Evolutionary conservation across 2,797 vertebrate species (phyloP).

Genomic region (Rhynchonycteris naso): DNA sequence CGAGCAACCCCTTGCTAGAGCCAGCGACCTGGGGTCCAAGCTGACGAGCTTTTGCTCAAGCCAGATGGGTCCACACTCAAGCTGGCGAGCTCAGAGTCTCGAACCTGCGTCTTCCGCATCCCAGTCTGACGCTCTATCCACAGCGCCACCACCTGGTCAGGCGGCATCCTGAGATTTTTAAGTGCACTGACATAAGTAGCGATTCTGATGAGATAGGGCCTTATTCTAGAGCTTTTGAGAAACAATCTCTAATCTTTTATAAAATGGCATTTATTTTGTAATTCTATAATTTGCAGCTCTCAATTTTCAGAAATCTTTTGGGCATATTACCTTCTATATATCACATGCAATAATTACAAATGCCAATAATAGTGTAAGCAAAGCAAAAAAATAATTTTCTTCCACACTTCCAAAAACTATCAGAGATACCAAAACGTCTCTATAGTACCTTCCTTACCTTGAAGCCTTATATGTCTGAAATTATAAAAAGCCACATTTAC

Average conservation of each 20-base stretch:
- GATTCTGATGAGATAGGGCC: not conserved
- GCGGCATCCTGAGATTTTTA: conserved; percentile 50
- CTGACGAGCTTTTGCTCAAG: no score
- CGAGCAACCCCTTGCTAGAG: no score
- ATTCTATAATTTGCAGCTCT: conserved; percentile 38
- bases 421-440: not conserved
- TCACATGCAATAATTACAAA: not conserved
- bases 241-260: not conserved
- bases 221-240: not conserved
- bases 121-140: no score
- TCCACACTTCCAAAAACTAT: not conserved
- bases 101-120: no score
- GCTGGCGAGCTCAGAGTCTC: no score
- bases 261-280: not conserved
- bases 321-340: not conserved
- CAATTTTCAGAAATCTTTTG: conserved; percentile 23
- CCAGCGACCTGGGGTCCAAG: no score
- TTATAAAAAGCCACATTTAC: not conserved
- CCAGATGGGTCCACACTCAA: no score
- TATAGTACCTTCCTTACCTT: conserved; percentile 1
- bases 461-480: not conserved
- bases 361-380: not conserved
- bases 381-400: not conserved
- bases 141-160: no score
- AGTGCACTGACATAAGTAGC: not conserved